Evolutionary conservation across 2,113 vertebrate genomes (phyloP), one percentile per base, ranked within the genome.

Genomic region (Neodontobutis hainanensis): DNA sequence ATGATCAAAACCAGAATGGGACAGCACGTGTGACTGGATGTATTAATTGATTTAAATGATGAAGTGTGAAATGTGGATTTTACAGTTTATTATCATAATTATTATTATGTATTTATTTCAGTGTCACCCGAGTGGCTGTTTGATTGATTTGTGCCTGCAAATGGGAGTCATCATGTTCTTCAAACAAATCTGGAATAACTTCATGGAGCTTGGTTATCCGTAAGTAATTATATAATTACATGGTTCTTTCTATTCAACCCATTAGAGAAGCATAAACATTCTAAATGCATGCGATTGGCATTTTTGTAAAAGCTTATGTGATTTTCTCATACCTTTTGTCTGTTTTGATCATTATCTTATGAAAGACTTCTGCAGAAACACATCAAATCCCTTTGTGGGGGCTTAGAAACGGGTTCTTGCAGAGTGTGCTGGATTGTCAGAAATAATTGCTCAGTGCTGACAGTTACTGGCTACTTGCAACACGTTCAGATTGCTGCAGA

Each of bases 121-220:
- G 97, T 99, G 97, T 84, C 96, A 99, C 70, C 97, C 97, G 0
- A 99, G 97, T 48, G 97, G 97, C 80, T 99, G 97, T 74, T 91
- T 99, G 87, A 99, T 99, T 88, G 97, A 99, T 87, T 93, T 99
- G n/a, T 99, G 97, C 71, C 92, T 99, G 76, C 97, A 99, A 90
- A 99, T 99, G 97, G 95, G 97, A 55, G 96, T 99, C 57, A 98
- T 99, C 79, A 99, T 99, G 96, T 96, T 98, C 84, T 92, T 99
- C 84, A 99, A 99, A 88, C 97, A 99, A 85, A 98, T 98, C 91
- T 99, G 97, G 97, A 99, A 99, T 87, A 99, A 99, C 87, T 98
- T 99, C 82, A 99, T 99, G 96, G 97, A 99, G 77, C 92, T 99
- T 1, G 97, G 97, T 76, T 98, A 96, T 86, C 97, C 97, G 97